These are phyloP conservation scores for Lepidotrigona ventralis DNA, from an alignment of 1,140 invertebrate genomes.

Conservation along the genomic window DNA sequence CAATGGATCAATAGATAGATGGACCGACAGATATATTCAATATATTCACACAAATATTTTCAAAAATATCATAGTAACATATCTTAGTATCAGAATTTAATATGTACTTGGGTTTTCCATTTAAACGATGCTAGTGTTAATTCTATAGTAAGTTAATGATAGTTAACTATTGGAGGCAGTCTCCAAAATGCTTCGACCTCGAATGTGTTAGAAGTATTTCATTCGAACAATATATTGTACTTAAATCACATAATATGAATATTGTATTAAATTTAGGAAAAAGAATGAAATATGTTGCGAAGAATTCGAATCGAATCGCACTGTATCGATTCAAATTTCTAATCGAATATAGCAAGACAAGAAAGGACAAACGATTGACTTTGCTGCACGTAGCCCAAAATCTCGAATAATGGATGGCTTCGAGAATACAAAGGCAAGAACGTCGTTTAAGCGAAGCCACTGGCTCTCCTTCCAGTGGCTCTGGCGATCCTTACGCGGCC, in stretches of 20 bases:
- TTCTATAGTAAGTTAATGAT: too few species aligned
- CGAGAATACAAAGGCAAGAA: conserved; percentile 42
- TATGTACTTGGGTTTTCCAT: too few species aligned
- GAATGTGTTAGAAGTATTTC: too few species aligned
- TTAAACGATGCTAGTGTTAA: too few species aligned
- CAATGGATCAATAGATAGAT: too few species aligned
- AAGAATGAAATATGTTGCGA: background rate
- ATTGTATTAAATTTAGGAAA: background rate
- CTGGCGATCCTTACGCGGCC: conserved; percentile 51
- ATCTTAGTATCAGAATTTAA: too few species aligned
- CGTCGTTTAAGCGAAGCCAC: background rate
- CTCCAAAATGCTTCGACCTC: too few species aligned
- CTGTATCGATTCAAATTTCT: background rate
- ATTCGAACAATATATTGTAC: too few species aligned
- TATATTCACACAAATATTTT: too few species aligned
- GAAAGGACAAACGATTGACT: conserved; percentile 21
- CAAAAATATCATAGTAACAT: too few species aligned
- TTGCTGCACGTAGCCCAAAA: conserved; percentile 28
- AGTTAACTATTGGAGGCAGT: too few species aligned
- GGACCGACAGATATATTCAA: too few species aligned
- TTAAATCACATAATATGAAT: background rate
- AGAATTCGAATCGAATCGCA: background rate
- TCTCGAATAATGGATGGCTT: conserved; percentile 26
- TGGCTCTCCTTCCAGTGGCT: conserved; percentile 20
- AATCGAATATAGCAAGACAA: conserved; percentile 6